Evolutionary conservation across 2,888 invertebrate species (phyloP).

Genomic region (Mythimna pallens): DNA sequence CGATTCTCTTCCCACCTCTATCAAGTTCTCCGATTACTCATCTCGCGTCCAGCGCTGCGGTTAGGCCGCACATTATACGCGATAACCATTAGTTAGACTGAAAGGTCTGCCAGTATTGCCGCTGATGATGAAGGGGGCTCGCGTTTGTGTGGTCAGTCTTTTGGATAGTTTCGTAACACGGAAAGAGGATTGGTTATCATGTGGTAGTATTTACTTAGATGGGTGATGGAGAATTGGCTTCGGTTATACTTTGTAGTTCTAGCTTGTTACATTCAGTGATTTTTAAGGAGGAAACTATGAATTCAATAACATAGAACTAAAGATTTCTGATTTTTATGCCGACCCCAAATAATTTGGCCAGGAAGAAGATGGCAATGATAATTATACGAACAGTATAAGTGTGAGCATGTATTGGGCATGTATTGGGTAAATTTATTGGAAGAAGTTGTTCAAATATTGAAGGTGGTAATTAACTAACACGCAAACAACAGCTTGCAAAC

Average conservation of each 20-base stretch:
- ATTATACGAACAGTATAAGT: not conserved
- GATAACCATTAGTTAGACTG: conserved; percentile 62
- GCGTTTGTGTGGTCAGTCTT: conserved; percentile 57
- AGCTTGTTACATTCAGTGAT: not conserved
- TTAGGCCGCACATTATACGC: conserved; percentile 69
- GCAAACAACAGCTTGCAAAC: conserved; percentile 28
- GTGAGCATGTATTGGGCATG: not conserved
- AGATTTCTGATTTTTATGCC: not conserved
- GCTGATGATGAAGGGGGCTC: conserved; percentile 51
- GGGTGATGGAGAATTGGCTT: not conserved
- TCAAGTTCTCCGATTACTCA: conserved; percentile 71
- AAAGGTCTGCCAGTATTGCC: conserved; percentile 62
- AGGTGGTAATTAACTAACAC: not conserved
- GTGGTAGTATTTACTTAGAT: conserved; percentile 37
- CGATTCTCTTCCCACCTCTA: conserved; percentile 52
- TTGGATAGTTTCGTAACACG: conserved; percentile 49
- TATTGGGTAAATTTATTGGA: not conserved
- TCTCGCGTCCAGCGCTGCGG: conserved; percentile 56
- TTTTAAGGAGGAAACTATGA: not conserved
- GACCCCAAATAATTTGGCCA: not conserved
- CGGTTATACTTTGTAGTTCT: not conserved
- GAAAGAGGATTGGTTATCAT: conserved; percentile 43
- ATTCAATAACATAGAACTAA: too few species aligned
- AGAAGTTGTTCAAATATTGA: not conserved
- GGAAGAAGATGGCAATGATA: not conserved